Evolutionary conservation across 2,888 invertebrate species (phyloP), one percentile per base, ranked within the genome.

Genomic region (Lottia gigantea): DNA sequence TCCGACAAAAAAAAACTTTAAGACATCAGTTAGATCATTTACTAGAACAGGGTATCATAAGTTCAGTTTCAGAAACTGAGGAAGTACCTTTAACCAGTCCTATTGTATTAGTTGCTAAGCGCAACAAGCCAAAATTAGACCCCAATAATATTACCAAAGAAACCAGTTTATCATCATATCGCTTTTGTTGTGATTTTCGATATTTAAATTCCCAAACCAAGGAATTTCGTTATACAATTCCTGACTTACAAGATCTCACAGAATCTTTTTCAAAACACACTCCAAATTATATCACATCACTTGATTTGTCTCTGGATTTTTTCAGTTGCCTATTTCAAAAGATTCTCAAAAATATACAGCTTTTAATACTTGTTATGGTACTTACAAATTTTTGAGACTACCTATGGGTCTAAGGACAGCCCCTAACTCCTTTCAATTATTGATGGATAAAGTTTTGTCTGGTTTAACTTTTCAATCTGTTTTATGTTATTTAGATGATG

Each of bases 271-370:
- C 73, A n/a, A 73, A 75, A 55, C 46, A 62, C 40, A 71, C 64
- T 23, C 75, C 74, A 16, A 71, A 74, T 46, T 76, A 70, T 62
- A 73, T 78, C 16, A 71, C 74, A 16, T 70, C 63, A 12, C 40
- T 77, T 12, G 76, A 76, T 68, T 40, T 76, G 47, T 74, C 72
- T 72, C 70, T 2, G 76, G 76, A 55, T 78, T 76, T 49, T 75
- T 74, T 62, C 74, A 71, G 46, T 69, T 71, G 71, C 46, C 62
- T 49, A 71, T 71, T 55, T 63, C 66, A 12, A 19, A 16, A 8
- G 55, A 66, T 3, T 67, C 67, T 2, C 45, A 55, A 61, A 62
- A 66, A 31, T 70, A 40, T 23, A 72, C 76, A 25, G 77, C 74
- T 2, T 74, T 75, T 66, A 77, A 75, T 70, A 74, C 75, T 8